Evolutionary conservation across 2,113 vertebrate genomes (phyloP), one percentile per base, ranked within the genome.

Genomic region (Macrotis lagotis): DNA sequence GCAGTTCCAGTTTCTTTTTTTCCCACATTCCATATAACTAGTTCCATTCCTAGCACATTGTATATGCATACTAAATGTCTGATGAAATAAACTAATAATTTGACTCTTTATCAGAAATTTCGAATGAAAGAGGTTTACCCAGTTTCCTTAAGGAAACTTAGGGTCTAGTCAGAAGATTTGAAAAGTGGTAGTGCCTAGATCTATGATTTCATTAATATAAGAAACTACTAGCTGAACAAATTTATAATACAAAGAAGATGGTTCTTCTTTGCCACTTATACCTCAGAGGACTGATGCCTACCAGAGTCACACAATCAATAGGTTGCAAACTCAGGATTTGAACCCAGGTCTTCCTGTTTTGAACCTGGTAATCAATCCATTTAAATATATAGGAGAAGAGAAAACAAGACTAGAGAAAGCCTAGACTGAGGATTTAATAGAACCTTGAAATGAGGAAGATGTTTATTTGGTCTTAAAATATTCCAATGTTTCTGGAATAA

Each of bases 371-470:
- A 1, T 83, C 66, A n/a, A 74, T 74, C 19, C 7, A 44, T 19
- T 24, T 83, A 16, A 44, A 6, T 83, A 44, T 44, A 22, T 66
- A 37, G 55, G 11, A 6, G n/a, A 44, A 83, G 19, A 44, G 1
- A 83, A 83, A 83, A n/a, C 5, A 83, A 83, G 24, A 22, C 66
- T 2, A 83, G 66, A 16, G 16, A 24, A 19, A 24, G n/a, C 0
- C 2, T 83, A n/a, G n/a, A 2, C 24, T 44, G 48, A 91, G 9
- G 51, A 51, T 0, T 10, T 22, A 11, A 28, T 50, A 95, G 19
- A 94, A 83, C 66, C 50, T 89, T 50, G 91, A 59, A 50, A 50
- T 50, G 90, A 94, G 1, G 91, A 94, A 50, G n/a, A 92, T 26
- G 2, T 28, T 44, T 47, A 91, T 53, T 3, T 26, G 3, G 0